Conservation (phyloP, 1,140 invertebrate genomes). For the Caenorhabditis elegans region WBcel235 BX284602.5:9002501-9003000, state of each 20-base stretch:
- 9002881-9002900: no score
- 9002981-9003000: no score
- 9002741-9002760: background rate
- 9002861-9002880: no score
- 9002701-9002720: background rate
- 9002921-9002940: no score
- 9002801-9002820: no score
- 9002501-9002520: background rate
- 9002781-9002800: background rate
- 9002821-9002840: no score
- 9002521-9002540: background rate
- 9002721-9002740: background rate
- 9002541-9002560: no score
- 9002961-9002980: no score
- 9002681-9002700: background rate
- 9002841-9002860: no score
- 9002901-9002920: no score
- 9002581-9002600: background rate
- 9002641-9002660: background rate
- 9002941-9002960: no score
- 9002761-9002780: conserved; percentile 7
- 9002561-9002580: background rate
- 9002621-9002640: background rate
- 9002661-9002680: conserved; percentile 14
- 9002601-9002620: background rate